phyloP scores from a whole-genome alignment of 2,113 vertebrate species.

The Myxocyprinus asiaticus region DNA sequence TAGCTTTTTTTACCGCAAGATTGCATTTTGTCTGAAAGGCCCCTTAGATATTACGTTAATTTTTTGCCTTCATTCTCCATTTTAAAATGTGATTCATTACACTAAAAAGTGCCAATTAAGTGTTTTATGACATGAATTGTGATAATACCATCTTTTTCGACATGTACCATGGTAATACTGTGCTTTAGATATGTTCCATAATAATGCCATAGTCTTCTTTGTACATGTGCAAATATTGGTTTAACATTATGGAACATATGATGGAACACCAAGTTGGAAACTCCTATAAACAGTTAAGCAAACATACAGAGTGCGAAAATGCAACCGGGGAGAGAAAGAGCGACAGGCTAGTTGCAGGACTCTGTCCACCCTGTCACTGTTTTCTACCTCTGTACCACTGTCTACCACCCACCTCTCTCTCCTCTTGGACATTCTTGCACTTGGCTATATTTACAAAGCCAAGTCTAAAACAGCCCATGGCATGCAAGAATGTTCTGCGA shows the following conservation, averaged over 20 bases:
- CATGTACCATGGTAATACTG: no score
- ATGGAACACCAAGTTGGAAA: conserved; percentile 14
- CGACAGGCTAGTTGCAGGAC: no score
- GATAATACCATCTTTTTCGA: no score
- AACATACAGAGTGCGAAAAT: background rate
- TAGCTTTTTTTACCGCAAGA: no score
- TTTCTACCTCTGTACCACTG: conserved; percentile 23
- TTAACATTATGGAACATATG: conserved; percentile 37
- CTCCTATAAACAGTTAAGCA: background rate
- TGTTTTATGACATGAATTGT: no score
- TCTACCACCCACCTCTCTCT: background rate
- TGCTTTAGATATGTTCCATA: background rate
- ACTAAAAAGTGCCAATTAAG: no score
- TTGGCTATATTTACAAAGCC: conserved; percentile 45
- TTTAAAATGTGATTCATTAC: no score
- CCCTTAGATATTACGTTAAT: no score
- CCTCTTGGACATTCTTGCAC: conserved; percentile 25
- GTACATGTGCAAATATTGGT: conserved; percentile 8
- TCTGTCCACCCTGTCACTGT: background rate
- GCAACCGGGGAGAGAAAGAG: background rate
- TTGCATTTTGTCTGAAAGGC: no score
- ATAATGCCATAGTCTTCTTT: background rate
- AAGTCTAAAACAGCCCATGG: conserved; percentile 34
- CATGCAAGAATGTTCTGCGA: conserved; percentile 20
- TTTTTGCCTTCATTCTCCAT: no score